phyloP scores from a whole-genome alignment of 2,797 vertebrate genomes.

The Vipera ursinii region DNA sequence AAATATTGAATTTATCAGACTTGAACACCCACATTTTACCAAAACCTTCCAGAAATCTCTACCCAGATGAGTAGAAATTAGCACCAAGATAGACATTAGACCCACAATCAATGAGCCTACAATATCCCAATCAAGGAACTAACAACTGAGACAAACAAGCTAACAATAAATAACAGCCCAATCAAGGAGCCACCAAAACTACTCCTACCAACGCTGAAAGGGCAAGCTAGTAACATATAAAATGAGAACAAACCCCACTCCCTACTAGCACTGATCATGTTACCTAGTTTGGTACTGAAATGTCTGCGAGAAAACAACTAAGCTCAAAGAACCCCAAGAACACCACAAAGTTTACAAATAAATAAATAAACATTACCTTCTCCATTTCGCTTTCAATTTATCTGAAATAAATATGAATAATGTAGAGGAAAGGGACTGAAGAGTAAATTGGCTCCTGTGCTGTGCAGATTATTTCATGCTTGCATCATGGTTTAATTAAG shows the following conservation, averaged over 20 bases:
- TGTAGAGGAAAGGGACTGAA: not conserved
- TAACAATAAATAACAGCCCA: not conserved
- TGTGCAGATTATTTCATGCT: not conserved
- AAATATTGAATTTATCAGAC: not conserved
- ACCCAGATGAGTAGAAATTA: not conserved
- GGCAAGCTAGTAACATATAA: not conserved
- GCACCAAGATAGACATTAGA: not conserved
- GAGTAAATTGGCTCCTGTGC: not conserved
- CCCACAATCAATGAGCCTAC: not conserved
- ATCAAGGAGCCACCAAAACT: not conserved
- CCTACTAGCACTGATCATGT: not conserved
- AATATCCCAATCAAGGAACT: not conserved
- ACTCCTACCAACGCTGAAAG: not conserved
- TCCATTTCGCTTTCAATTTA: not conserved
- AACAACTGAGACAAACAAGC: not conserved
- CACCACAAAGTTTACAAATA: not conserved
- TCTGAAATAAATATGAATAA: not conserved
- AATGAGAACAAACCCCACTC: not conserved
- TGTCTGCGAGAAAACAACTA: not conserved
- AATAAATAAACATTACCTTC: not conserved
- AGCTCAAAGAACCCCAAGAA: not conserved
- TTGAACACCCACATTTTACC: not conserved
- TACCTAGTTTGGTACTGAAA: not conserved
- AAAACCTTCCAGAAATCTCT: not conserved
- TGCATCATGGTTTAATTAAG: not conserved